Evolutionary conservation across 2,888 invertebrate genomes (phyloP).

Genomic region (Macaria notata): DNA sequence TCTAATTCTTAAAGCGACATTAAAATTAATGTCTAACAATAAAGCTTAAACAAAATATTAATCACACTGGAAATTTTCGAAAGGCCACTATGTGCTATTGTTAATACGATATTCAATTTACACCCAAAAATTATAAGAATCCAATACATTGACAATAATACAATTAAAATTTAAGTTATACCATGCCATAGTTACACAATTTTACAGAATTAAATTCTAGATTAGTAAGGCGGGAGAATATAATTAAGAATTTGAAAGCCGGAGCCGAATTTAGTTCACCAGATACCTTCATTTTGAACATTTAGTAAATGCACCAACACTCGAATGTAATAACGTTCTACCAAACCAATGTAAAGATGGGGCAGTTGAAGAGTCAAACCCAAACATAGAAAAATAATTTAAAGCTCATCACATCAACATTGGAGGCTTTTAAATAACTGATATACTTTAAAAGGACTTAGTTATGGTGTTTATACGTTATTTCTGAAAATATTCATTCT

Average conservation of each 20-base stretch:
- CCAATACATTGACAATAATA: conserved; percentile 35
- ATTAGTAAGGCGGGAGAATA: conserved; percentile 56
- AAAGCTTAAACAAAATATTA: conserved; percentile 74
- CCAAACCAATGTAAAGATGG: conserved; percentile 57
- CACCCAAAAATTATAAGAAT: conserved; percentile 23
- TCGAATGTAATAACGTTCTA: conserved; percentile 44
- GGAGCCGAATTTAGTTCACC: conserved; percentile 21
- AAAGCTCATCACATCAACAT: conserved; percentile 66
- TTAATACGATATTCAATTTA: conserved; percentile 40
- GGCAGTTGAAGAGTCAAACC: conserved; percentile 46
- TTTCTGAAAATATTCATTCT: too few relatives aligned
- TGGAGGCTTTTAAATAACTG: conserved; percentile 13
- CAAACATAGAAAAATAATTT: conserved; percentile 74
- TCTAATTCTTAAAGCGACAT: conserved; percentile 82
- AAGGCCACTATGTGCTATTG: conserved; percentile 66
- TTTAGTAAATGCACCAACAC: conserved; percentile 68
- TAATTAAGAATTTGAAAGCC: conserved; percentile 13
- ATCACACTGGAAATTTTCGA: conserved; percentile 73
- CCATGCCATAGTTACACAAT: conserved; percentile 28
- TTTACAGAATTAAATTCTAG: conserved; percentile 46
- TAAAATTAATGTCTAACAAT: conserved; percentile 70
- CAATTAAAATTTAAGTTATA: conserved; percentile 33
- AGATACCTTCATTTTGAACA: conserved; percentile 41
- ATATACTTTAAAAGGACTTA: too few relatives aligned
- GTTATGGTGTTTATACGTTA: too few relatives aligned